A percentile compares a stretch with the other conserved stretches of the same genome.
Evolutionary conservation across 2,113 vertebrate species (phyloP).

Genomic region (Canis aureus): DNA sequence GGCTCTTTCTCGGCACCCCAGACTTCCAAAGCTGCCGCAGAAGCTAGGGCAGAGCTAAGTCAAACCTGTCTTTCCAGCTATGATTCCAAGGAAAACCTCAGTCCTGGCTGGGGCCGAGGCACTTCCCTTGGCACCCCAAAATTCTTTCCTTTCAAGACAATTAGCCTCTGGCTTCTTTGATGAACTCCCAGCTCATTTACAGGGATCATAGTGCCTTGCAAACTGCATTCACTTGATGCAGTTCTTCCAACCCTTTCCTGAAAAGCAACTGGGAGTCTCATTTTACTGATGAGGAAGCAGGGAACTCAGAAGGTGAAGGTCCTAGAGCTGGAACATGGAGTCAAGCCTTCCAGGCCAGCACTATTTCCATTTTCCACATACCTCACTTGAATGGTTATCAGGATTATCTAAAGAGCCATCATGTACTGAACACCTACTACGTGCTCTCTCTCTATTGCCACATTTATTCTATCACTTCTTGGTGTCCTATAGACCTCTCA

Average conservation of each 20-base stretch:
- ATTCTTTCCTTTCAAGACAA: neutral
- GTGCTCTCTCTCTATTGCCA: accelerated
- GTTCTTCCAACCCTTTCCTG: neutral
- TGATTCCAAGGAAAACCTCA: neutral
- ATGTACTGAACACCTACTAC: neutral
- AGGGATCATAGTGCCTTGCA: neutral
- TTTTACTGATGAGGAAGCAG: neutral
- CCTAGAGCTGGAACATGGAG: neutral
- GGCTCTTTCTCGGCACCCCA: neutral
- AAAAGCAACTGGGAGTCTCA: neutral
- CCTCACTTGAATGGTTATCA: neutral
- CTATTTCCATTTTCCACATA: accelerated
- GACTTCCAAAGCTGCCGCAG: neutral
- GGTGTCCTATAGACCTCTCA: neutral
- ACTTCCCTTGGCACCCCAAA: accelerated
- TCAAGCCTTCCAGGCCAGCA: neutral
- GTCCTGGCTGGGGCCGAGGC: neutral
- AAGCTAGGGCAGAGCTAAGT: neutral
- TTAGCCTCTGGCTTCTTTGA: neutral
- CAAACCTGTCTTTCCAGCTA: constrained; percentile 19
- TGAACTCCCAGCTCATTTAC: neutral
- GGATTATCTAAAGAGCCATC: neutral
- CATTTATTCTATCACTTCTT: neutral
- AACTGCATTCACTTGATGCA: neutral
- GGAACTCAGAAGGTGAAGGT: neutral